Conservation (phyloP, 2,888 invertebrate genomes). For the Volucella inanis region DNA sequence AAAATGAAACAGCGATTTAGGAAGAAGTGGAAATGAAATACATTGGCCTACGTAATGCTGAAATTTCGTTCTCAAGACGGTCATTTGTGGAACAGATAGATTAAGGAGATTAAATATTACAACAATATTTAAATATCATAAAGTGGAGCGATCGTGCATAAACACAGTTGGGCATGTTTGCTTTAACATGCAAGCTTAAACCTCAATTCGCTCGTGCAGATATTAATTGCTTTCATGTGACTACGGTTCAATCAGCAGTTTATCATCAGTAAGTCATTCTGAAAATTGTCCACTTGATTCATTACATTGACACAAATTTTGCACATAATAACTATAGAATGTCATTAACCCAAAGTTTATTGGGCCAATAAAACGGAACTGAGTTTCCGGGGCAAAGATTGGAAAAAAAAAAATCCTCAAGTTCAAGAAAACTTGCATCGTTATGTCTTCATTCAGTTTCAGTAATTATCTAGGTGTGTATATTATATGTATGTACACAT, state of each 20-base stretch:
- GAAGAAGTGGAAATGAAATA: too few species aligned
- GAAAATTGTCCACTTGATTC: slow-evolving; percentile 54
- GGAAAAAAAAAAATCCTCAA: slow-evolving; percentile 44
- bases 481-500: not conserved
- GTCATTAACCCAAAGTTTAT: slow-evolving; percentile 49
- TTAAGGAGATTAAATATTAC: too few species aligned
- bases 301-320: slow-evolving; percentile 49
- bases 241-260: slow-evolving; percentile 48
- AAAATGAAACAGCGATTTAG: too few species aligned
- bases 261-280: slow-evolving; percentile 39
- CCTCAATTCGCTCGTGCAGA: slow-evolving; percentile 27
- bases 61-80: too few species aligned
- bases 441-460: slow-evolving; percentile 26
- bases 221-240: slow-evolving; percentile 34
- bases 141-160: too few species aligned
- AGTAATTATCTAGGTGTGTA: not conserved
- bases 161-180: too few species aligned
- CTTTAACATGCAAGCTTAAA: not conserved
- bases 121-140: too few species aligned
- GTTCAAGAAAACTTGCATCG: slow-evolving; percentile 61
- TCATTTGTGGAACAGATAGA: too few species aligned
- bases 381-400: slow-evolving; percentile 22
- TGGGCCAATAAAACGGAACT: slow-evolving; percentile 48
- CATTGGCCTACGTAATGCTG: too few species aligned
- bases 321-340: slow-evolving; percentile 32